Base-by-base conservation (phyloP, 2,797 vertebrate genomes). In the Triplophysa bombifrons region DNA sequence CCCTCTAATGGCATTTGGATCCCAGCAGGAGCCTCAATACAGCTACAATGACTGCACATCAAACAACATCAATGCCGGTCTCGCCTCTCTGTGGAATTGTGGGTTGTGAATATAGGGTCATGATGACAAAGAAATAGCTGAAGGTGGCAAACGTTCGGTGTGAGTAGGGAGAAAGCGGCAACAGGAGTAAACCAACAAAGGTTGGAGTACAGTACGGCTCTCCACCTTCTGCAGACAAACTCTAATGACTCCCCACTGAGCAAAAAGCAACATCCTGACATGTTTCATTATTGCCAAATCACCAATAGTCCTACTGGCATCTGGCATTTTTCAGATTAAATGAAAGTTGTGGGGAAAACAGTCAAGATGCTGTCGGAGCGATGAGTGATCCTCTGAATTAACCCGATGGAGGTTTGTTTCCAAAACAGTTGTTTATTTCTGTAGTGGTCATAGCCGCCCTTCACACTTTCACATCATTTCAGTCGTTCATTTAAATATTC, bases 1-100 rank as follows among this genome's bases (percentile, higher is more conserved):
- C 82, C 84, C 84, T 88, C 66, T 88, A 91, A 91, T 89, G 72
- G 83, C 84, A 81, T 89, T 89, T 86, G 84, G 88, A 82, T 86
- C 87, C 84, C 85, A 87, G 83, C 84, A 84, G 88, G 84, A 91
- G 83, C 84, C 81, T 79, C 87, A 84, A 86, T 80, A 84, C 77
- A 88, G 82, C 66, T 75, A 85, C 85, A 90, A 86, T 87, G 83
- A 90, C 83, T 81, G 50, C 84, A 87, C 82, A 91, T 90, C 83
- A 89, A 88, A 87, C 85, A 84, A 85, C 88, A 89, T 80, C 82
- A 90, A 87, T 85, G 80, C 87, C 76, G 83, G 77, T 84, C 87
- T 50, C 56, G 61, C 80, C 80, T 82, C 83, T 67, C 19, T 61
- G 1, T 80, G 69, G 55, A 85, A 84, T 41, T 76, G 65, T 78